phyloP scores from a whole-genome alignment of 35 echinoderm and acorn worm genomes.

The Ophioderma brevispina region DNA sequence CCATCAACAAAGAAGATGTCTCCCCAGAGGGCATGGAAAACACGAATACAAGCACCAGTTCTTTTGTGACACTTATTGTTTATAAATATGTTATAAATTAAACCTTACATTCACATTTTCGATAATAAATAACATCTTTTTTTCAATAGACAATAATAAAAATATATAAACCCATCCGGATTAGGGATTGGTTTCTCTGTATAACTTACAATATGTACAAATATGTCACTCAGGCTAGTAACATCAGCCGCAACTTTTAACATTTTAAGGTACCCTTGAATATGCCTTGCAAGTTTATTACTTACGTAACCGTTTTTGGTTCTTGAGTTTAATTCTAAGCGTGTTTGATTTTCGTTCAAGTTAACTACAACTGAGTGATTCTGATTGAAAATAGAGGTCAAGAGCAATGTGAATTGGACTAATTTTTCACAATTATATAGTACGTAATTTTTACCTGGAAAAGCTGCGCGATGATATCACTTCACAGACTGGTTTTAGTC shows the following conservation, averaged over 20 bases:
- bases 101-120: background rate
- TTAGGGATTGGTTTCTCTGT: background rate
- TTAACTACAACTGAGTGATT: too few species aligned
- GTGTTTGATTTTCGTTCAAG: too few species aligned
- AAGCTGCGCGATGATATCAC: background rate
- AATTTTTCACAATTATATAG: too few species aligned
- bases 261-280: too few species aligned
- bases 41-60: background rate
- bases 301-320: too few species aligned
- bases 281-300: too few species aligned
- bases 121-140: conserved; percentile 9
- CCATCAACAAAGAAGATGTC: background rate
- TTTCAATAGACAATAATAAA: background rate
- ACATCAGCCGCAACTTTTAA: too few species aligned
- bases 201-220: background rate
- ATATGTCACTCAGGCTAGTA: too few species aligned
- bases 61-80: background rate
- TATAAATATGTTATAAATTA: conserved; percentile 1
- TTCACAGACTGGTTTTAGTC: background rate
- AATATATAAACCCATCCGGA: background rate
- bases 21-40: background rate
- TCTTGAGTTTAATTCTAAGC: too few species aligned
- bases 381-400: too few species aligned
- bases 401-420: too few species aligned
- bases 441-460: background rate